Conservation (phyloP, 2,113 vertebrate species). For the Mirounga angustirostris region DNA sequence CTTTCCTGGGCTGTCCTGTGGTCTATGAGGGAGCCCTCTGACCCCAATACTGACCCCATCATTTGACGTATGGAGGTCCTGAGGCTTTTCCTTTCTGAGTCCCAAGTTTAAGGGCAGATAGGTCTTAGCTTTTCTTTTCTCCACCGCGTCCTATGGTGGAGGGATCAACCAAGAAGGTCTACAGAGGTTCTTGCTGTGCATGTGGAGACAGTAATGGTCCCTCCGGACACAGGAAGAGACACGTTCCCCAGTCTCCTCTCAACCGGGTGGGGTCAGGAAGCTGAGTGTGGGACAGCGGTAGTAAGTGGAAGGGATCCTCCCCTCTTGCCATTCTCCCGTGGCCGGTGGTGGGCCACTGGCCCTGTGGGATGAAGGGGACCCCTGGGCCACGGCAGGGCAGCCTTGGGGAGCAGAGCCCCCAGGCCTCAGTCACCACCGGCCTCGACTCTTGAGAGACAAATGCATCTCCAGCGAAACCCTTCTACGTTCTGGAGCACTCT, state of each 20-base stretch:
- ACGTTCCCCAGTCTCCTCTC: not conserved
- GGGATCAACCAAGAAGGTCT: not conserved
- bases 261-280: not conserved
- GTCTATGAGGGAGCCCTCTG: not conserved
- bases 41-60: not conserved
- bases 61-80: too few relatives aligned
- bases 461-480: accelerated
- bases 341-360: accelerated
- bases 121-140: not conserved
- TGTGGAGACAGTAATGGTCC: accelerated
- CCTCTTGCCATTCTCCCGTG: not conserved
- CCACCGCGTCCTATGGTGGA: accelerated
- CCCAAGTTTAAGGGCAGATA: not conserved
- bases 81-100: not conserved
- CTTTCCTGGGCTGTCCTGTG: not conserved
- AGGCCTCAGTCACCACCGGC: too few relatives aligned
- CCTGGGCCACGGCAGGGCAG: not conserved
- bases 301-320: accelerated
- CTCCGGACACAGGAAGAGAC: not conserved
- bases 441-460: not conserved
- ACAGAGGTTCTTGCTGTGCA: accelerated
- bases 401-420: not conserved
- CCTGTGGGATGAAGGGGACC: not conserved
- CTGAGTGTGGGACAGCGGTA: not conserved
- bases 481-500: not conserved